phyloP scores from a whole-genome alignment of 2,888 invertebrate species.

The Brachyopa scutellaris region DNA sequence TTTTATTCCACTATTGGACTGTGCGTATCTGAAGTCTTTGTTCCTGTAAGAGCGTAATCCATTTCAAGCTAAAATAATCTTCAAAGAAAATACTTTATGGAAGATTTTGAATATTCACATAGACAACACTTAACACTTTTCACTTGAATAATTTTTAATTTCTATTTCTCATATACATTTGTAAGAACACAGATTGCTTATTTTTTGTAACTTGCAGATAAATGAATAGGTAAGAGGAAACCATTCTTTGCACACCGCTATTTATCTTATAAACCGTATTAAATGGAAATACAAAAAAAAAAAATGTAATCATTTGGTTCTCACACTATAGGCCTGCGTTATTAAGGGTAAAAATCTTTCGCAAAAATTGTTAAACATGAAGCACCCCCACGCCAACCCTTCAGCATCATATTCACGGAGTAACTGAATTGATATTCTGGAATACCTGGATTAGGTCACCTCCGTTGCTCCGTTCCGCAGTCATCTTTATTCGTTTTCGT shows the following conservation, averaged over 20 bases:
- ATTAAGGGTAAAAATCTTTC: constrained; percentile 59
- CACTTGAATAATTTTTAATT: constrained; percentile 6
- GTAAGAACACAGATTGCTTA: constrained; percentile 31
- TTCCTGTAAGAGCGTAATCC: constrained; percentile 60
- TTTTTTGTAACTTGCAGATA: no score
- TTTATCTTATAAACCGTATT: constrained; percentile 16
- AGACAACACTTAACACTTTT: constrained; percentile 17
- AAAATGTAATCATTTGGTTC: neutral
- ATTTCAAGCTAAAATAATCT: constrained; percentile 59
- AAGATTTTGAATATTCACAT: constrained; percentile 39
- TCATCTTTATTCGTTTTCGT: constrained; percentile 33
- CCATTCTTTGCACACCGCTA: constrained; percentile 50
- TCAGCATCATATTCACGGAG: constrained; percentile 78
- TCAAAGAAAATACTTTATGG: constrained; percentile 36
- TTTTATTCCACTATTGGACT: constrained; percentile 48
- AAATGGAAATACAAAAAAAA: constrained; percentile 12
- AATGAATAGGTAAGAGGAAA: constrained; percentile 55
- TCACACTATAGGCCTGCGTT: neutral
- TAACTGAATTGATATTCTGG: constrained; percentile 79
- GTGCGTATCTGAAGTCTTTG: constrained; percentile 6
- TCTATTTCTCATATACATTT: neutral
- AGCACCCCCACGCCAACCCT: constrained; percentile 73
- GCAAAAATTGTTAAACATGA: constrained; percentile 60
- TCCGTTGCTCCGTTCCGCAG: constrained; percentile 73
- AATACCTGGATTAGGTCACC: constrained; percentile 80